Evolutionary conservation across 1,140 invertebrate genomes (phyloP), one percentile per base, ranked within the genome.

Genomic region (Delia radicum): DNA sequence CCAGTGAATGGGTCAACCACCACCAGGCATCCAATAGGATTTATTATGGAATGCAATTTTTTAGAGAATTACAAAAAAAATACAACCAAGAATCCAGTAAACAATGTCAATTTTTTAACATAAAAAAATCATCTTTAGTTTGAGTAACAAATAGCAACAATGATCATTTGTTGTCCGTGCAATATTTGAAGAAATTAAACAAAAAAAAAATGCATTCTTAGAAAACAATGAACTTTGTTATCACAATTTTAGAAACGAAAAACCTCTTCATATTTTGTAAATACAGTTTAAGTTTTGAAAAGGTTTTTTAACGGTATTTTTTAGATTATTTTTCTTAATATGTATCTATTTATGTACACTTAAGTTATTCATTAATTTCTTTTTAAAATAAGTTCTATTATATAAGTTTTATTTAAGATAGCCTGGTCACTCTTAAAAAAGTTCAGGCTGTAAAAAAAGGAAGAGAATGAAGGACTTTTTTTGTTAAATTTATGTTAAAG

Each of bases 1-100:
- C 81, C 74, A 84, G 85, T 74, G 85, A 86, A 78, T 86, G 78
- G 85, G 85, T 18, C 85, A 86, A 75, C 85, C 85, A 28, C 85
- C 85, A 78, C 85, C 85, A 73, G 84, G 84, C 77, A 86, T 86
- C 62, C 84, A 86, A 85, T 86, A 86, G 84, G 83, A 85, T 80
- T 77, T 86, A 82, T 81, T 80, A 78, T 86, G 82, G 84, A 83
- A 83, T 80, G 82, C 84, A 77, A 85, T 85, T 79, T 85, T 85
- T 84, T 86, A 86, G 78, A 80, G 82, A 81, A 80, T 79, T 75
- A 26, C 33, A 37, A 37, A n/a, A 42, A 42, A 8, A 21, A 55
- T 21, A 55, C 33, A 1, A 48, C 46, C 62, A 55, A 18, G 0
- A 55, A 63, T 27, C 62, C 26, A 24, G n/a, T 24, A 33, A 73